Evolutionary conservation across 2,113 vertebrate species (phyloP), one percentile per base, ranked within the genome.

Genomic region (Romanogobio albipinnatus): DNA sequence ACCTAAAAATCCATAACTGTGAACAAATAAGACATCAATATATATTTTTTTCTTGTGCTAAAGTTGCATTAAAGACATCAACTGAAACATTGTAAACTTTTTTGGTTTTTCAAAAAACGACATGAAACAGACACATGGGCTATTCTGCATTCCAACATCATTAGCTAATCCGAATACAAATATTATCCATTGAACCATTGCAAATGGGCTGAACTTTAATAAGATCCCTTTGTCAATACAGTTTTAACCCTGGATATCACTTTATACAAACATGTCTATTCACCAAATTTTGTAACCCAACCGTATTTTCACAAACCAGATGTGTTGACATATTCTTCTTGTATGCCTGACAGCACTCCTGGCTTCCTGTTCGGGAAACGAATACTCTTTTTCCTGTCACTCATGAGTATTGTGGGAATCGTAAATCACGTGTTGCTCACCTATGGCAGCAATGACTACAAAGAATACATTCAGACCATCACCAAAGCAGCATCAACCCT

Each of bases 301-400:
- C 39, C 0, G 19, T 43, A n/a, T 45, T 68, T 39, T 36, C 3
- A 70, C 33, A 39, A 4, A 73, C 4, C 39, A 73, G 22, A 24
- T 24, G 45, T 73, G 39, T 14, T 64, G 10, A 64, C 7, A 1
- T 33, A 29, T 33, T 51, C n/a, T 81, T 15, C 29, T 85, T 56
- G 15, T 43, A 19, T 84, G 9, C 73, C 5, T 8, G 4, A 4
- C 87, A 99, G 97, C 93, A 99, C 94, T 14, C 97, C 97, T 0
- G 97, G 97, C 26, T 97, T 95, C 93, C 91, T 98, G 83, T 98
- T 98, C 88, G 98, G 97, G 83, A 99, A 99, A 49, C 96, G 97
- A 4, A 91, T 98, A 85, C 94, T 99, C 76, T 86, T 91, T 81
- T 99, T 99, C 92, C 95, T 99, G 89, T 92, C 96, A 87, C 90